These are phyloP conservation scores for Pogonognathellus flavescens DNA, from an alignment of 1,140 invertebrate species.

Conservation along the genomic window DNA sequence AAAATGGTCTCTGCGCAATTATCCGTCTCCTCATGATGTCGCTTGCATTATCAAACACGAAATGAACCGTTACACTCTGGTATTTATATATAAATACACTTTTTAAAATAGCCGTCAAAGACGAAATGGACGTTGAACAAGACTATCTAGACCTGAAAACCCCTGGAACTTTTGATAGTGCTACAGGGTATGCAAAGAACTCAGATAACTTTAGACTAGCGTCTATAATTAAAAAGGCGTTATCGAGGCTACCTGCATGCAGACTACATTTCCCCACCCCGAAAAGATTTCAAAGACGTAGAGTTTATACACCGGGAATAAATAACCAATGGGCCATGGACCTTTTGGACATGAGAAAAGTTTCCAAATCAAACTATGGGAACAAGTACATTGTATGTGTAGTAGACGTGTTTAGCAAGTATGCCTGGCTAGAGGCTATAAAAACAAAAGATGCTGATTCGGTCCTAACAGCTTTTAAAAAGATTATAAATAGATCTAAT, in stretches of 20 bases:
- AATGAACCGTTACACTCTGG: not conserved
- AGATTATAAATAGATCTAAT: constrained; percentile 1
- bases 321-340: constrained; percentile 52
- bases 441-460: not conserved
- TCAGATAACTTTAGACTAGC: not conserved
- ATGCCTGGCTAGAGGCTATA: constrained; percentile 19
- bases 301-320: constrained; percentile 4
- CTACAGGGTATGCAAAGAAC: not conserved
- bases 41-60: not conserved
- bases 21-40: not conserved
- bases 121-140: not conserved
- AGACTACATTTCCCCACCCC: not conserved
- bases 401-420: constrained; percentile 13
- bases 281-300: constrained; percentile 8
- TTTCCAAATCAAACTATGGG: constrained; percentile 22
- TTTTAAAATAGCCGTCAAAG: not conserved
- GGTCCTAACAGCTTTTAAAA: constrained; percentile 1
- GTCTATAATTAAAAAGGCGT: not conserved
- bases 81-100: not conserved
- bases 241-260: constrained; percentile 10
- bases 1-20: not conserved
- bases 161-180: not conserved
- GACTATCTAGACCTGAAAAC: not conserved
- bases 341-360: constrained; percentile 27
- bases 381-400: not conserved